Evolutionary conservation across 2,113 vertebrate genomes (phyloP), one percentile per base, ranked within the genome.

Genomic region (Corythaixoides concolor): DNA sequence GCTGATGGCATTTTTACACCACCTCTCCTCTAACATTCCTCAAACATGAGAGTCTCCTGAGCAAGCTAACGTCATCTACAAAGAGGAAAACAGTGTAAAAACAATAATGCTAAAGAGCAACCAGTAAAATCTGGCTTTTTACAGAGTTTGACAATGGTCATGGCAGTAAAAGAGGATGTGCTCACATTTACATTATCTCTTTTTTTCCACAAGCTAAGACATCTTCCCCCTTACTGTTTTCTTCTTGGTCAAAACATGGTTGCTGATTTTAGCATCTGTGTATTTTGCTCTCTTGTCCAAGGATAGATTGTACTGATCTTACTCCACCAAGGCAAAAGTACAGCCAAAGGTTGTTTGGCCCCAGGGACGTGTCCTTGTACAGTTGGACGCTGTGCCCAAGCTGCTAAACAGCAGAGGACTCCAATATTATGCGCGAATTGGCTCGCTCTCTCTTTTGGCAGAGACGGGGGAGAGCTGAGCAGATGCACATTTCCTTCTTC

Each of bases 321-420:
- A 66, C 28, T 64, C 60, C 84, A 59, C 22, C 73, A n/a, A 62
- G 77, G 66, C 89, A 64, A 45, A 87, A 91, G 91, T 88, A 91
- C 93, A 91, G 93, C 93, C 96, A 95, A 88, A 85, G 85, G 55
- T 87, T 81, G 16, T 32, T 58, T 49, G 74, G 89, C 91, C 69
- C 60, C 33, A 39, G 93, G 53, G 84, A 75, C 3, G 0, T 4
- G 39, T 72, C 87, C 87, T 75, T 67, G 85, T 85, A 92, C 91
- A 94, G 89, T 56, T 94, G 91, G 94, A 94, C 69, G 67, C 85
- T 73, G 81, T 50, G 74, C 70, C 79, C 76, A 81, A 94, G 69
- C 93, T 88, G 69, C 85, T 82, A 59, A 92, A 88, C 5, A 56
- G 76, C 72, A 88, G 63, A 68, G 50, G 62, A 43, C 60, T 84